Evolutionary conservation across 2,797 vertebrate species (phyloP), one percentile per base, ranked within the genome.

Genomic region (Takifugu ocellatus): DNA sequence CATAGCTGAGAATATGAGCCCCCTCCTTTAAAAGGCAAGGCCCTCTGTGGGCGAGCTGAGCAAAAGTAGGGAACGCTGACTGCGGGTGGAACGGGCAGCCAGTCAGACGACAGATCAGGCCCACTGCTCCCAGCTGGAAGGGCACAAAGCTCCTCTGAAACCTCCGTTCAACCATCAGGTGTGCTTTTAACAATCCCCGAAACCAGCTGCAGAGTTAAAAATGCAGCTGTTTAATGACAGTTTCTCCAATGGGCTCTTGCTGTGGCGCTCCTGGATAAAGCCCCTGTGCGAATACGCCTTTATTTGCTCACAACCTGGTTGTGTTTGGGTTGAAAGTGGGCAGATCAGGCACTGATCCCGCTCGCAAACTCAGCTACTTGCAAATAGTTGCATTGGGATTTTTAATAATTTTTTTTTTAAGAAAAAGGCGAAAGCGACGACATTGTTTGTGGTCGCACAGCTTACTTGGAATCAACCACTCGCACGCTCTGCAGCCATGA

Each of bases 1-100:
- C 80, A 77, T 88, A 86, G 89, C 88, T 76, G 83, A 89, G 87
- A 91, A 92, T 89, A 89, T 84, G 87, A 88, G 83, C 86, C 75
- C 75, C 84, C 67, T 87, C 88, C 92, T 82, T 91, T 90, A 88
- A 91, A 92, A 91, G 91, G 76, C 88, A 91, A 68, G 69, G 57
- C 70, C 63, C 68, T 75, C 79, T 63, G 71, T 50, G 63, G 48
- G 65, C 11, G 66, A 77, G 79, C 65, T 33, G 72, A 69, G 81
- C 72, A 68, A 72, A 85, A 68, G 71, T 54, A 59, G 80, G 78
- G 82, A 90, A 84, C 89, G 91, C 90, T 93, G 92, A 93, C 85
- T 67, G 59, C 66, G 31, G 79, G 11, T 10, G 63, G 85, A 89
- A 88, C 73, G 58, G 69, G 79, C 73, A 87, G 75, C 70, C 17